Evolutionary conservation across 1,140 invertebrate species (phyloP).

Genomic region (Wasmannia auropunctata): DNA sequence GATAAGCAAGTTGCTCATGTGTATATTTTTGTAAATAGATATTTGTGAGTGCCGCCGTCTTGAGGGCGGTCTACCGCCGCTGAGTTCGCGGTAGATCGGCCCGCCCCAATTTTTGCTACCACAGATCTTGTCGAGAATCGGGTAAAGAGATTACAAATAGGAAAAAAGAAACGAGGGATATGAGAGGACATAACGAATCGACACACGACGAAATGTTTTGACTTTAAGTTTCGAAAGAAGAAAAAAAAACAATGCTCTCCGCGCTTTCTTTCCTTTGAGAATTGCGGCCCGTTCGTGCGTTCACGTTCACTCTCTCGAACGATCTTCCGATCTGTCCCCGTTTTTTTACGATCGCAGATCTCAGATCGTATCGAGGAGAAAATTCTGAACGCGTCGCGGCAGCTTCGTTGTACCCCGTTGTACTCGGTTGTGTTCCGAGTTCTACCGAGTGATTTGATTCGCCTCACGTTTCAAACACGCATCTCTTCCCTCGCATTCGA

Average conservation of each 20-base stretch:
- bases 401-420: conserved; percentile 26
- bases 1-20: conserved; percentile 84
- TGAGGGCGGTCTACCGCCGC: conserved; percentile 74
- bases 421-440: no score
- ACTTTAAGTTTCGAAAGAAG: conserved; percentile 47
- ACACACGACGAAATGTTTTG: conserved; percentile 56
- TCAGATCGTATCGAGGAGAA: neutral
- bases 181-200: conserved; percentile 19
- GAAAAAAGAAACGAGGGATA: conserved; percentile 51
- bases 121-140: conserved; percentile 79
- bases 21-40: conserved; percentile 86
- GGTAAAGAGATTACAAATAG: conserved; percentile 48
- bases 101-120: conserved; percentile 82
- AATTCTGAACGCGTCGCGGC: neutral
- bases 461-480: conserved; percentile 18
- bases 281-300: neutral
- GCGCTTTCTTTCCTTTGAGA: conserved; percentile 26
- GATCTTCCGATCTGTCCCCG: neutral
- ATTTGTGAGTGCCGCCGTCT: conserved; percentile 83
- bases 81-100: conserved; percentile 68
- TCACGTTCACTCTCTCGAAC: neutral
- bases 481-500: conserved; percentile 25
- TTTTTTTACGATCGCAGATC: conserved; percentile 36
- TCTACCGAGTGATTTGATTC: conserved; percentile 5
- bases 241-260: neutral